These are phyloP conservation scores for Kobus ellipsiprymnus DNA, from an alignment of 2,113 vertebrate species.

Conservation along the genomic window DNA sequence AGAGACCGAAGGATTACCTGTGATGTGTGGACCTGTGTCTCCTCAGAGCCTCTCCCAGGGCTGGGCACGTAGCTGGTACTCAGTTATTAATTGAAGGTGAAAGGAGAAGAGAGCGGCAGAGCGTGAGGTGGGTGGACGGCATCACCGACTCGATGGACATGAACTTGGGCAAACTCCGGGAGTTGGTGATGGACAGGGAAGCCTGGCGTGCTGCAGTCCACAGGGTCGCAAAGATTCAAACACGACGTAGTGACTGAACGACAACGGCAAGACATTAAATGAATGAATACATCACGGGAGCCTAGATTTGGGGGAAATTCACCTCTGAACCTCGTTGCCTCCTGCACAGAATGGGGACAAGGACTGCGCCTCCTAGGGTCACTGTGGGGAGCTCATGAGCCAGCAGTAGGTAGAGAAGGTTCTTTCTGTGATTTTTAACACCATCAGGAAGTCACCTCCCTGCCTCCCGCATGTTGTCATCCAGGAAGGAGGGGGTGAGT, in stretches of 20 bases:
- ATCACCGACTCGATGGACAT: background rate
- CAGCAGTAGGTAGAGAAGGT: background rate
- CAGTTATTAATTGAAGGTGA: background rate
- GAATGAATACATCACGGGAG: background rate
- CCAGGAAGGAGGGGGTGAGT: background rate
- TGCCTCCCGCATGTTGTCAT: accelerated
- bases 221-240: accelerated
- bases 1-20: accelerated
- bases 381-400: background rate
- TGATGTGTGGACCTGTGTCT: background rate
- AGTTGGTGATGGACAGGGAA: background rate
- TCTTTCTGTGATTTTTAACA: background rate
- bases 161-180: background rate
- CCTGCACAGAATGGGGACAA: background rate
- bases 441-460: background rate
- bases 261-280: background rate
- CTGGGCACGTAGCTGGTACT: background rate
- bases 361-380: background rate
- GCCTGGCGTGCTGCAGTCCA: background rate
- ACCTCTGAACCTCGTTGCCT: background rate
- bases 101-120: background rate
- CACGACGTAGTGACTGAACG: background rate
- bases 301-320: background rate
- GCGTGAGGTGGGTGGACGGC: background rate
- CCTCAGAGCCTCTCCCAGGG: background rate